A percentile compares a stretch with the other conserved stretches of the same genome.
phyloP scores from a whole-genome alignment of 2,797 vertebrate genomes.

The Kryptolebias ocellatus region DNA sequence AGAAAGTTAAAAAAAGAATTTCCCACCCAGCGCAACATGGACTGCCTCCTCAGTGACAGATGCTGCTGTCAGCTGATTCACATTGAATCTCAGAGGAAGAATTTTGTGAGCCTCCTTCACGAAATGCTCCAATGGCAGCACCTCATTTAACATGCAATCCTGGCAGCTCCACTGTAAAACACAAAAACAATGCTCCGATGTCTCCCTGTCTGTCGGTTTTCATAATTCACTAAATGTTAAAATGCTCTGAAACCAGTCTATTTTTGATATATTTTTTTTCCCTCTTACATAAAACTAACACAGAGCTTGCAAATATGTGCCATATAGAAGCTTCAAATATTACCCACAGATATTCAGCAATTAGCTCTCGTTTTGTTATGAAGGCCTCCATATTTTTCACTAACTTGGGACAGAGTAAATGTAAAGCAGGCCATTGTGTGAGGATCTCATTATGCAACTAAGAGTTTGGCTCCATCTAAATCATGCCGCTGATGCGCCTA shows the following conservation, averaged over 20 bases:
- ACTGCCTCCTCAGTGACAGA: constrained; percentile 8
- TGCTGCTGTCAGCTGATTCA: constrained; percentile 10
- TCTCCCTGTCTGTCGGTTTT: constrained; percentile 20
- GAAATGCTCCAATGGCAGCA: neutral
- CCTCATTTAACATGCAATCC: constrained; percentile 24
- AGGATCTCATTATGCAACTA: constrained; percentile 60
- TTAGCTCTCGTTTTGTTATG: constrained; percentile 51
- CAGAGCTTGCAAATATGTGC: constrained; percentile 38
- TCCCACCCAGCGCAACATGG: neutral
- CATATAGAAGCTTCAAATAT: constrained; percentile 52
- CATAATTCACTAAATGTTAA: constrained; percentile 36
- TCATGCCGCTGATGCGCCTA: constrained; percentile 54
- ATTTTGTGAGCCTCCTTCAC: constrained; percentile 1
- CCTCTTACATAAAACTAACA: constrained; percentile 36
- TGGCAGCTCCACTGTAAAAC: constrained; percentile 28
- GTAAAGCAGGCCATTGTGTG: constrained; percentile 62
- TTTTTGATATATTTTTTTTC: constrained; percentile 48
- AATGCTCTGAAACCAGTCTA: constrained; percentile 35
- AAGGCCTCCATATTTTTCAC: constrained; percentile 56
- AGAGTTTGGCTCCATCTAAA: constrained; percentile 65
- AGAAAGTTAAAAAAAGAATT: neutral
- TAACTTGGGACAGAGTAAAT: constrained; percentile 43
- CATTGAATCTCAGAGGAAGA: constrained; percentile 1
- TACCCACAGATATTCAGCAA: constrained; percentile 52
- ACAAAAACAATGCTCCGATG: constrained; percentile 18